Evolutionary conservation across 2,113 vertebrate genomes (phyloP).

Genomic region (Tauraco erythrolophus): DNA sequence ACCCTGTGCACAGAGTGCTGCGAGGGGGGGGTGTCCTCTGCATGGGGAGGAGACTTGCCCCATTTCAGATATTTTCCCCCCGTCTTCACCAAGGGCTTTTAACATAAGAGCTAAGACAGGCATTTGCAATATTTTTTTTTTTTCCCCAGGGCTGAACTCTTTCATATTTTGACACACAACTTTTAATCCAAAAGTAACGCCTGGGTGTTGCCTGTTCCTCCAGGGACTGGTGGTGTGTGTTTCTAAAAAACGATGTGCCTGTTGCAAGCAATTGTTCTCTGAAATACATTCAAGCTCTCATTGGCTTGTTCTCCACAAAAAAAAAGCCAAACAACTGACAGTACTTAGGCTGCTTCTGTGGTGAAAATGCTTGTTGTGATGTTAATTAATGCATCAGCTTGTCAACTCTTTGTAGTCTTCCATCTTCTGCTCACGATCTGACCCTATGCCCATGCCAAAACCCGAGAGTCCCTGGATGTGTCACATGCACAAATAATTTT

Average conservation of each 20-base stretch:
- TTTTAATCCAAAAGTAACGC: background rate
- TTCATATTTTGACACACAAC: background rate
- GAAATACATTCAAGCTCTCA: background rate
- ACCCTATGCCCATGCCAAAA: background rate
- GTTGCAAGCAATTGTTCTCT: background rate
- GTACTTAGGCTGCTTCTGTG: background rate
- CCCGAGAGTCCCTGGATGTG: background rate
- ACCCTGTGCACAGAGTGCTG: rapidly evolving
- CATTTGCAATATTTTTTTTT: background rate
- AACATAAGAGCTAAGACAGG: background rate
- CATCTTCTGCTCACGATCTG: background rate
- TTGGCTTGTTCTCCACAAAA: background rate
- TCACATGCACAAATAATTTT: background rate
- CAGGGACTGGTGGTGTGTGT: background rate
- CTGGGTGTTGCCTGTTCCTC: background rate
- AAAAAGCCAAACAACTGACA: background rate
- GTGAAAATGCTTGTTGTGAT: background rate
- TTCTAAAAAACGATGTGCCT: background rate
- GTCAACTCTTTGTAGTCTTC: background rate
- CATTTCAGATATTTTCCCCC: background rate
- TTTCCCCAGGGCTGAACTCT: background rate
- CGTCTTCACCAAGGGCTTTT: background rate
- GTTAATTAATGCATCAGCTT: background rate
- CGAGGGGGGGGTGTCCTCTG: rapidly evolving
- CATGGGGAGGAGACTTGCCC: too few relatives aligned